Conservation (phyloP, 2,113 vertebrate genomes). For the Recurvirostra avosetta region DNA sequence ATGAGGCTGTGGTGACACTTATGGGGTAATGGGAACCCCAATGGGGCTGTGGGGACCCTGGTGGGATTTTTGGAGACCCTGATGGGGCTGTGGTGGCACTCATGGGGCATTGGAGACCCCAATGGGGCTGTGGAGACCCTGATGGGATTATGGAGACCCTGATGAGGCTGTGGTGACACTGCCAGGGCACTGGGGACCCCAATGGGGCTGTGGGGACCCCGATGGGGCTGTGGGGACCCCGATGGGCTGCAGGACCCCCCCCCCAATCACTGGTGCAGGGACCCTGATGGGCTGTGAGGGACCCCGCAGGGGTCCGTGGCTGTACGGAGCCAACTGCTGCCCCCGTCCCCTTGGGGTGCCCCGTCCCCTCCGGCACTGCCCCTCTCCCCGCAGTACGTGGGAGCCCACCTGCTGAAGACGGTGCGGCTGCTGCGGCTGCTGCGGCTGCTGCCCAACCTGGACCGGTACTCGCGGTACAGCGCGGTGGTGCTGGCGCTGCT, state of each 20-base stretch:
- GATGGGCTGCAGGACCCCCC: not conserved
- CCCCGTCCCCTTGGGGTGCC: too few relatives aligned
- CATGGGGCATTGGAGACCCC: too few relatives aligned
- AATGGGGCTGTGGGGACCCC: not conserved
- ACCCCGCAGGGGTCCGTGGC: not conserved
- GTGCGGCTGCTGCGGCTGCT: constrained; percentile 69
- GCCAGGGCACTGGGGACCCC: too few relatives aligned
- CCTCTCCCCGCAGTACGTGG: constrained; percentile 57
- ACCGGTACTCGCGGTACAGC: constrained; percentile 72
- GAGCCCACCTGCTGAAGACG: constrained; percentile 72
- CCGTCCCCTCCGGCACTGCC: too few relatives aligned
- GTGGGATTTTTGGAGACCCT: too few relatives aligned
- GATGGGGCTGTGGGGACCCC: too few relatives aligned
- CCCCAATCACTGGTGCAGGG: too few relatives aligned
- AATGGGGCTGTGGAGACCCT: too few relatives aligned
- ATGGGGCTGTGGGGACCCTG: not conserved
- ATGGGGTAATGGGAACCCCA: not conserved
- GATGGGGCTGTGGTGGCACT: too few relatives aligned
- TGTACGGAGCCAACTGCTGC: too few relatives aligned
- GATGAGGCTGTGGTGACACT: too few relatives aligned
- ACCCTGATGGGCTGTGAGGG: not conserved
- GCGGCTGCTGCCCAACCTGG: constrained; percentile 68
- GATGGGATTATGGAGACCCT: not conserved
- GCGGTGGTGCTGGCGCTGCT: constrained; percentile 70
- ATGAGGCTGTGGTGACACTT: too few relatives aligned